A percentile compares a stretch with the other conserved stretches of the same genome.
These are phyloP conservation scores for Mystacornis crossleyi DNA, from an alignment of 2,113 vertebrate species.

Conservation along the genomic window DNA sequence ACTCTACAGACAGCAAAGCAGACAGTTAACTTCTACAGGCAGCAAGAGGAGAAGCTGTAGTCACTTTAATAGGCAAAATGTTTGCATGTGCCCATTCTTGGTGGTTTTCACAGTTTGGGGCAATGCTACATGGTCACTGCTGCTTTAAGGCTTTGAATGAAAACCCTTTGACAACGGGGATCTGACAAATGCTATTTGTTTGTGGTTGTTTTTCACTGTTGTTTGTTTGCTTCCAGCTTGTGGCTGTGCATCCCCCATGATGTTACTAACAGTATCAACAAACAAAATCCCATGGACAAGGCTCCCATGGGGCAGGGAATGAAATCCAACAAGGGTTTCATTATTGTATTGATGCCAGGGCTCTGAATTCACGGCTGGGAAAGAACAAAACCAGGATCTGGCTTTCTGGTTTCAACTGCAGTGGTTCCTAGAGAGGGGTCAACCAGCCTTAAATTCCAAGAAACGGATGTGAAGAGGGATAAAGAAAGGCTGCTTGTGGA, in stretches of 20 bases:
- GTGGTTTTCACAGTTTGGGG: not conserved
- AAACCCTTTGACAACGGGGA: not conserved
- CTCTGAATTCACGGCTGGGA: not conserved
- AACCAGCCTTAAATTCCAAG: not conserved
- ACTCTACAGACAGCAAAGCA: not conserved
- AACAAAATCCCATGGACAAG: constrained; percentile 43
- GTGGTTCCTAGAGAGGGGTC: not conserved
- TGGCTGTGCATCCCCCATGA: not conserved
- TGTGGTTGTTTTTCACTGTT: not conserved
- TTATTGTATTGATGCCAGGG: not conserved
- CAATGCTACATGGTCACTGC: not conserved
- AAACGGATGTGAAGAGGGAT: not conserved
- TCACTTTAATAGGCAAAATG: not conserved
- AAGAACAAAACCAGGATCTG: constrained; percentile 1
- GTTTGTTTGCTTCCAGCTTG: constrained; percentile 53
- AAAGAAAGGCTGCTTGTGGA: not conserved
- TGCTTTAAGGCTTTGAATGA: constrained; percentile 17
- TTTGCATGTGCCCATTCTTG: not conserved
- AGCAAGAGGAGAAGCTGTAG: not conserved
- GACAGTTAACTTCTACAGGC: not conserved
- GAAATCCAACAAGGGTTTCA: constrained; percentile 37
- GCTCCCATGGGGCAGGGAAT: not conserved
- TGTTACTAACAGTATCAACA: constrained; percentile 10
- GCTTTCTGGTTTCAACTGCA: not conserved
- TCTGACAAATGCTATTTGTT: constrained; percentile 40